phyloP scores from a whole-genome alignment of 2,888 invertebrate species.

The Melanchra persicariae region DNA sequence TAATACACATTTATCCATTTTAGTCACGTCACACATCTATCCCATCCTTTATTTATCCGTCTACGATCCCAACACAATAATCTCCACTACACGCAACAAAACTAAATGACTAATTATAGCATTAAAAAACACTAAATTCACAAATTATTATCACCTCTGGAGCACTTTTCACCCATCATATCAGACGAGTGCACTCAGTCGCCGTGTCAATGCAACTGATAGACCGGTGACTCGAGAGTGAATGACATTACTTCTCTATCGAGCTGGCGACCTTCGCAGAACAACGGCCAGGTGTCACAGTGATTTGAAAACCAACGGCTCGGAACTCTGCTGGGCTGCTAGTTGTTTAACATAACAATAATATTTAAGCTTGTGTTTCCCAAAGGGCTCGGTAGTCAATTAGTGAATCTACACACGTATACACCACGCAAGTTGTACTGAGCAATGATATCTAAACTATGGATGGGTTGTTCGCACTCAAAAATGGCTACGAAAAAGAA shows the following conservation, averaged over 20 bases:
- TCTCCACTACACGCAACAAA: neutral
- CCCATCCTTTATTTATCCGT: too few relatives aligned
- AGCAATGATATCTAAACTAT: too few relatives aligned
- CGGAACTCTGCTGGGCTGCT: conserved; percentile 33
- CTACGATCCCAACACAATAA: neutral
- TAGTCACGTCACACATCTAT: too few relatives aligned
- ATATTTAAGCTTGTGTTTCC: too few relatives aligned
- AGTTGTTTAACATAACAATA: too few relatives aligned
- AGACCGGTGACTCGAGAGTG: conserved; percentile 6
- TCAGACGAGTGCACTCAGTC: conserved; percentile 51
- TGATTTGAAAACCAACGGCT: conserved; percentile 42
- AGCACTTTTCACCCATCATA: neutral
- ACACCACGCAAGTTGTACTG: too few relatives aligned
- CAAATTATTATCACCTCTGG: conserved; percentile 33
- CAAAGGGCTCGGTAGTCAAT: too few relatives aligned
- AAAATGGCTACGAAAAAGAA: too few relatives aligned
- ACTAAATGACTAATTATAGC: neutral
- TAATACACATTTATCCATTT: too few relatives aligned
- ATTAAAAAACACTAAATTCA: conserved; percentile 7
- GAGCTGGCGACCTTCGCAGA: conserved; percentile 39
- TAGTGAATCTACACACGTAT: too few relatives aligned
- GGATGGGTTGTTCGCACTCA: too few relatives aligned
- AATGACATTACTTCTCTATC: conserved; percentile 43
- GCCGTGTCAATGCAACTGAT: conserved; percentile 39
- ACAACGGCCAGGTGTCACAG: conserved; percentile 54